Conservation (phyloP, 2,113 vertebrate species). For the Dinomys branickii region DNA sequence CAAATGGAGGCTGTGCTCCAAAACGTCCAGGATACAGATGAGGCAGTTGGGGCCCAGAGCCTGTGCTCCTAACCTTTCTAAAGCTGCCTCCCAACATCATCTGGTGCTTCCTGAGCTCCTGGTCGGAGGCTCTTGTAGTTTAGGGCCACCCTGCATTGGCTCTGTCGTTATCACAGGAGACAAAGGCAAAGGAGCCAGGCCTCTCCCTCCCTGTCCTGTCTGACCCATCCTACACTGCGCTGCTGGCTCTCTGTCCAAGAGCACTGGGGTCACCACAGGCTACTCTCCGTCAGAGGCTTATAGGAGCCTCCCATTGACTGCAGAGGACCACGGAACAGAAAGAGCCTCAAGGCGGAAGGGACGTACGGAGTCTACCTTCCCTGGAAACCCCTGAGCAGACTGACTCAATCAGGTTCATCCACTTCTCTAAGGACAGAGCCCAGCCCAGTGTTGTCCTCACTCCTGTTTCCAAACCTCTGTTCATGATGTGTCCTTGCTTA, state of each 20-base stretch:
- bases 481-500: neutral
- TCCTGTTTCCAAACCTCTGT: neutral
- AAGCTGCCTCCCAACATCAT: neutral
- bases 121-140: neutral
- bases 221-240: neutral
- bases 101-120: neutral
- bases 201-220: neutral
- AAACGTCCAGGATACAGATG: neutral
- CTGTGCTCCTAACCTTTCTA: neutral
- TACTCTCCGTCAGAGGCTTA: neutral
- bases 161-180: neutral
- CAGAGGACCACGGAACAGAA: neutral
- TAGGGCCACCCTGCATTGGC: neutral
- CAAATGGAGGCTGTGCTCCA: neutral
- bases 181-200: rapidly evolving
- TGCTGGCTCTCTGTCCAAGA: neutral
- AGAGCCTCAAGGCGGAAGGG: neutral
- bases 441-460: neutral
- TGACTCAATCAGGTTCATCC: neutral
- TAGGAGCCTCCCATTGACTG: neutral
- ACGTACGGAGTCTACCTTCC: neutral
- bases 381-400: neutral
- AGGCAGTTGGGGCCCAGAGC: neutral
- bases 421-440: neutral
- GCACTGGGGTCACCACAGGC: neutral